These are phyloP conservation scores for Psilopogon haemacephalus DNA, from an alignment of 2,113 vertebrate genomes.

Conservation along the genomic window DNA sequence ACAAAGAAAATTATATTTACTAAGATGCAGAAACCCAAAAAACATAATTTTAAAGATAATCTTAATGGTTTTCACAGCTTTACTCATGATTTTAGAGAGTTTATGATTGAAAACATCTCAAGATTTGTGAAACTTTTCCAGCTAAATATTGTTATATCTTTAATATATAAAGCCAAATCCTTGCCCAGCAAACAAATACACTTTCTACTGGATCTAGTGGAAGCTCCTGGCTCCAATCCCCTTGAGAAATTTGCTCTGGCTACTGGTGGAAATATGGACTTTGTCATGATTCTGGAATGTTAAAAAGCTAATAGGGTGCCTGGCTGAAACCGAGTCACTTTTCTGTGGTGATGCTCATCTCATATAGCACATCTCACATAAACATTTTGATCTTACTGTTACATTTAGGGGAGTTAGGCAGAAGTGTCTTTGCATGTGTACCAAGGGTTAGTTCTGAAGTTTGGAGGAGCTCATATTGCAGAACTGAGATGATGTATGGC, in stretches of 20 bases:
- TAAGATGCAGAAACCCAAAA: neutral
- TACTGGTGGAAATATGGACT: constrained; percentile 12
- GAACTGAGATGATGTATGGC: neutral
- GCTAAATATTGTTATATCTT: constrained; percentile 58
- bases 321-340: neutral
- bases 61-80: neutral
- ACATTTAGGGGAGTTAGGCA: neutral
- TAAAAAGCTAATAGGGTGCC: neutral
- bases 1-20: neutral
- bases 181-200: constrained; percentile 18
- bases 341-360: neutral
- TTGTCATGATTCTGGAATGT: neutral
- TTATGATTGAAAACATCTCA: constrained; percentile 38
- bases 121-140: constrained; percentile 31
- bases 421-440: neutral
- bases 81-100: constrained; percentile 12
- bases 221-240: constrained; percentile 13
- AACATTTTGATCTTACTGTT: neutral
- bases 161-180: constrained; percentile 26
- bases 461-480: neutral
- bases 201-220: constrained; percentile 14
- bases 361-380: neutral
- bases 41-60: constrained; percentile 23
- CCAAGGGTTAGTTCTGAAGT: neutral
- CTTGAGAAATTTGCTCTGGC: constrained; percentile 12